Evolutionary conservation across 2,888 invertebrate species (phyloP).

Genomic region (Amphipoea oculea): DNA sequence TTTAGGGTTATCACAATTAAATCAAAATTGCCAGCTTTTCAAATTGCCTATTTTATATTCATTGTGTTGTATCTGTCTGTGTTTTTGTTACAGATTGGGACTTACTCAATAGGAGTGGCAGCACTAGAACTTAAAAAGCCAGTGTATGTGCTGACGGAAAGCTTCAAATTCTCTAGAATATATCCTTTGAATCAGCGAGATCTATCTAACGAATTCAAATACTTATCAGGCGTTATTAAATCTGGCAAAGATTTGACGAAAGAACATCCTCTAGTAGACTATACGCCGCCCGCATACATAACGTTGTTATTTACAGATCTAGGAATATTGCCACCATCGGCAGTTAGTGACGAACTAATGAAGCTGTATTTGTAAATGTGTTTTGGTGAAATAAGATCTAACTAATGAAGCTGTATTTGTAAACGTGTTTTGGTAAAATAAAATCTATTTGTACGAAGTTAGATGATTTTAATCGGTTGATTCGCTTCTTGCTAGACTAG

Average conservation of each 20-base stretch:
- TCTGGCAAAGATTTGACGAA: conserved; percentile 86
- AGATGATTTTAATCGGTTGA: conserved; percentile 1
- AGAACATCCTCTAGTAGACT: conserved; percentile 97
- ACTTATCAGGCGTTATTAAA: conserved; percentile 88
- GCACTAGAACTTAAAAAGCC: conserved; percentile 98
- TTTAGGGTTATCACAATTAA: not conserved
- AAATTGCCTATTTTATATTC: conserved; percentile 1
- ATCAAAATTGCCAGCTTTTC: not conserved
- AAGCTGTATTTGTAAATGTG: conserved; percentile 96
- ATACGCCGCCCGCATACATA: conserved; percentile 98
- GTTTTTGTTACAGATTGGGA: conserved; percentile 87
- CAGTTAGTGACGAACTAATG: conserved; percentile 99
- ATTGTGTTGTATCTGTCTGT: not conserved
- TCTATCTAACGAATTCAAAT: conserved; percentile 96
- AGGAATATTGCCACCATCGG: conserved; percentile 98
- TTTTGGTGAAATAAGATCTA: conserved; percentile 31
- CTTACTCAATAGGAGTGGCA: conserved; percentile 95
- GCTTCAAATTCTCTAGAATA: conserved; percentile 98
- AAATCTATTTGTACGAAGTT: conserved; percentile 36
- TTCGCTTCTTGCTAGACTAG: not conserved
- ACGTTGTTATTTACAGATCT: conserved; percentile 98
- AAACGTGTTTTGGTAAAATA: conserved; percentile 73
- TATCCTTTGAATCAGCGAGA: conserved; percentile 98
- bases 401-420: conserved; percentile 98
- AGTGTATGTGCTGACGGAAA: conserved; percentile 98